phyloP scores from a whole-genome alignment of 2,113 vertebrate species.

The Actinemys pallida region DNA sequence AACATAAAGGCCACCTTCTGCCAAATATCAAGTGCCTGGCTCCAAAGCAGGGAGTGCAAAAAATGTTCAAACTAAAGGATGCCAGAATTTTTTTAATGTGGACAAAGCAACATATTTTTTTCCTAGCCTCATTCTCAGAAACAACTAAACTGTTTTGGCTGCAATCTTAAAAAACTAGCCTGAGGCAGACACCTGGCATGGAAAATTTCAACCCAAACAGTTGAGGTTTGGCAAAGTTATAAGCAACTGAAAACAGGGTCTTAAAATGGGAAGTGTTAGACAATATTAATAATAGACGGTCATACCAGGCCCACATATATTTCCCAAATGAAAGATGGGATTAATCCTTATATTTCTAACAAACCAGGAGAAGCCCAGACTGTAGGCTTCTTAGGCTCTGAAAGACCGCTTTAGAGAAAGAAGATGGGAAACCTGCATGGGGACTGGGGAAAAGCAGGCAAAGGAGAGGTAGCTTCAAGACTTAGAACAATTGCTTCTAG shows the following conservation, averaged over 20 bases:
- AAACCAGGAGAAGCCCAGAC: neutral
- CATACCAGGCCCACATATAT: neutral
- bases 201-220: neutral
- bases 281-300: neutral
- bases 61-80: neutral
- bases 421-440: neutral
- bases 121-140: neutral
- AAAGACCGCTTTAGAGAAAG: neutral
- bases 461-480: conserved; percentile 26
- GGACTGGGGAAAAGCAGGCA: neutral
- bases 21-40: rapidly evolving
- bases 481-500: conserved; percentile 52
- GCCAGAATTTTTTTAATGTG: neutral
- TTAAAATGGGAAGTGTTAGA: neutral
- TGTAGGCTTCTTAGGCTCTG: neutral
- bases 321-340: neutral
- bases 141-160: neutral
- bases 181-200: neutral
- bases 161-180: neutral
- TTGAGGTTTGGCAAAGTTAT: neutral
- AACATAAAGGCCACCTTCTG: neutral
- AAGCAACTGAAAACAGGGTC: neutral
- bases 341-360: neutral
- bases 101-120: conserved; percentile 40
- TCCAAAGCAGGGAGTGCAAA: neutral